These are phyloP conservation scores for Auanema freiburgensis DNA, from an alignment of 2,888 invertebrate species.

Conservation along the genomic window DNA sequence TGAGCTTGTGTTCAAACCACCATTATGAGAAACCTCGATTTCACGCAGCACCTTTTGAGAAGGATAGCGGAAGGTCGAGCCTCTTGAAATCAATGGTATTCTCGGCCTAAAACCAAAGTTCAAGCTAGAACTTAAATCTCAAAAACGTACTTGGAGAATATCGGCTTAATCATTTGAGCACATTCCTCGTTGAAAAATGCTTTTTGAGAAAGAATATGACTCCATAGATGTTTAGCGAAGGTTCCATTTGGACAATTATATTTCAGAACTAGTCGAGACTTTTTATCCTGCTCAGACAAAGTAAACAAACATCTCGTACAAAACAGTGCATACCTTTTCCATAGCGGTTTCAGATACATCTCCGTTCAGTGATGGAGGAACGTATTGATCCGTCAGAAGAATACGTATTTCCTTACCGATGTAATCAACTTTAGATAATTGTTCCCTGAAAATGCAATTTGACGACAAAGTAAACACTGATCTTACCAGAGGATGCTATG, in stretches of 20 bases:
- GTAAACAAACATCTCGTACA: neutral
- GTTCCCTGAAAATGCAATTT: conserved; percentile 67
- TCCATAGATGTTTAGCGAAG: conserved; percentile 93
- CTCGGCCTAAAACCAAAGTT: conserved; percentile 39
- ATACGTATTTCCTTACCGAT: conserved; percentile 97
- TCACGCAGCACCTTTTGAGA: conserved; percentile 53
- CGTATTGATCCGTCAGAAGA: conserved; percentile 69
- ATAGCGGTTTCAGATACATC: conserved; percentile 1
- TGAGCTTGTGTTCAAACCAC: neutral
- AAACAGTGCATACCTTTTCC: neutral
- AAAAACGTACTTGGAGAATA: conserved; percentile 51
- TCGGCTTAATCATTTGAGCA: conserved; percentile 48
- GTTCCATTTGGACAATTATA: conserved; percentile 91
- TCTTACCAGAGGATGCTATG: conserved; percentile 88
- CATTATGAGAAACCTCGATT: conserved; percentile 34
- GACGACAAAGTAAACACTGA: conserved; percentile 17
- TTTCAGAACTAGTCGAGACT: conserved; percentile 72
- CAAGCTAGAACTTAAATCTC: neutral
- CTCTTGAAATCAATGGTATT: conserved; percentile 53
- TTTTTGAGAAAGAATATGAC: conserved; percentile 95
- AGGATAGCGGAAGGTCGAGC: conserved; percentile 60
- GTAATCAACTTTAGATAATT: conserved; percentile 87
- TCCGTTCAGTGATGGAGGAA: conserved; percentile 5
- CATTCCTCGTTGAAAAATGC: conserved; percentile 80
- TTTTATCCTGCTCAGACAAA: conserved; percentile 12